Evolutionary conservation across 1,140 invertebrate genomes (phyloP), one percentile per base, ranked within the genome.

Genomic region (Neuroterus valhalla): DNA sequence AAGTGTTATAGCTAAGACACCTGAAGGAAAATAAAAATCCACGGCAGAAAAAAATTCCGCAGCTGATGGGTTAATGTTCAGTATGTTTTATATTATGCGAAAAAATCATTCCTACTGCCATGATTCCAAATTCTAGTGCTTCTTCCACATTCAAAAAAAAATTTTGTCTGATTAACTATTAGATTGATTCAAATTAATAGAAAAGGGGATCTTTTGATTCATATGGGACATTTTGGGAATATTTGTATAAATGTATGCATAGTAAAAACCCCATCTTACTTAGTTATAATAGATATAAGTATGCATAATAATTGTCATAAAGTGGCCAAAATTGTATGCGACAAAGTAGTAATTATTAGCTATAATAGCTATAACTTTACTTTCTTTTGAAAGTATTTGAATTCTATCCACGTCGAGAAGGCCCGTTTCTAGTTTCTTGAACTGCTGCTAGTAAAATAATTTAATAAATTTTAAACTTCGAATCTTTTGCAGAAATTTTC

Each of bases 271-370:
- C 31, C 31, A 15, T 31, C 21, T 4, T 62, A 31, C 23, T 5
- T 26, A 26, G 23, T 62, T 62, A n/a, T 62, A 26, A 62, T 31
- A 14, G 8, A 12, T 38, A 8, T 38, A 38, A 31, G 5, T 15
- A 2, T 62, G 52, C 23, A 31, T 62, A 62, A 31, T 62, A 55
- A 38, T 55, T 55, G 55, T 62, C 31, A 23, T 38, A 31, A 31
- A 62, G 4, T 62, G 55, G 23, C 55, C 55, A 62, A 62, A 62
- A 62, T 31, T 62, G n/a, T 62, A 38, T n/a, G 3, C 6, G 19
- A 62, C 26, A 62, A 62, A 62, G 23, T n/a, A 31, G 8, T 14
- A 5, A 26, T 23, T 26, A 14, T 31, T 19, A 48, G 4, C 17
- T 48, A 48, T 17, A 17, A 48, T 19, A 48, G 4, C 17, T 48